These are phyloP conservation scores for Pelecanus crispus DNA, from an alignment of 2,113 vertebrate species.

Conservation along the genomic window DNA sequence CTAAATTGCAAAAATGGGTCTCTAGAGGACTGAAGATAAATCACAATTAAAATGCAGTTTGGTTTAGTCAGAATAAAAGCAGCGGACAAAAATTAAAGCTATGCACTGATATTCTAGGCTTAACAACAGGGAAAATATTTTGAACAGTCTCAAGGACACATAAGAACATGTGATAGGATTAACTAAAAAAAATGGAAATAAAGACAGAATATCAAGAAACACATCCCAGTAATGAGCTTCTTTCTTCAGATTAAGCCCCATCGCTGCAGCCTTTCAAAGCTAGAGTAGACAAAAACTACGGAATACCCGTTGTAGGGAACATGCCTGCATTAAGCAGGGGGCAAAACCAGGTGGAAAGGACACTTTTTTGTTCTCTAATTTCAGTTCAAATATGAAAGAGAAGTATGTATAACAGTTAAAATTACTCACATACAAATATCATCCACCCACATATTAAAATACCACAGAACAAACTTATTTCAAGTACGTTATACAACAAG, in stretches of 20 bases:
- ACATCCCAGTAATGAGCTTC: neutral
- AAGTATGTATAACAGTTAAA: neutral
- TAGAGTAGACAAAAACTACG: neutral
- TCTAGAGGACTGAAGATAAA: neutral
- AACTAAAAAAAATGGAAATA: neutral
- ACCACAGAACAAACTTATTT: neutral
- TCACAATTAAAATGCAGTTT: neutral
- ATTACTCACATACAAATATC: neutral
- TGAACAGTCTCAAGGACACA: neutral
- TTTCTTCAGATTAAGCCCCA: neutral
- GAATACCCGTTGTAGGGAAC: neutral
- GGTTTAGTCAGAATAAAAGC: neutral
- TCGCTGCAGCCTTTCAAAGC: neutral
- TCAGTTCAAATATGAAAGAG: neutral
- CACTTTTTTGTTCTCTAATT: neutral
- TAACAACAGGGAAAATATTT: neutral
- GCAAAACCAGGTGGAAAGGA: neutral
- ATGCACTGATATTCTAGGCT: neutral
- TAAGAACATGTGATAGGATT: fast-evolving
- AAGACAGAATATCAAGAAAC: neutral
- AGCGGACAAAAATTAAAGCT: neutral
- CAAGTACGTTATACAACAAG: neutral
- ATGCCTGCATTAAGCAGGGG: neutral
- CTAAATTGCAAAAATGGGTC: neutral
- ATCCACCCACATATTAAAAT: neutral